Evolutionary conservation across 2,888 invertebrate species (phyloP).

Genomic region (Hydroisotoma schaefferi): DNA sequence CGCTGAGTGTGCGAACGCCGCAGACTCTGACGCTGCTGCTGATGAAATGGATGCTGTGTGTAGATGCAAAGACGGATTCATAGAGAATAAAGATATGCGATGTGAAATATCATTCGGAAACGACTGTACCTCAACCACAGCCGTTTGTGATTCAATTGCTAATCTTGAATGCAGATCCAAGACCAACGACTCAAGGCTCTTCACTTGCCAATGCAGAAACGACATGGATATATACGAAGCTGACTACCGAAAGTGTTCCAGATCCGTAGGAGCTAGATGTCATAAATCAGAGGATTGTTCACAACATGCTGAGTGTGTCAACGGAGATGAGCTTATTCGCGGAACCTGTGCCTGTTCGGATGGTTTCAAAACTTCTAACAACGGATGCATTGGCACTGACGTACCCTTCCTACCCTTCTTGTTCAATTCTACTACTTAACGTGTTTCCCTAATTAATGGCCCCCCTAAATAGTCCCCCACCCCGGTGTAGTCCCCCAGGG

Average conservation of each 20-base stretch:
- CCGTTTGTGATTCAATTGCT: neutral
- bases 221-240: conserved; percentile 13
- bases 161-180: neutral
- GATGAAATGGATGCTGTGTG: neutral
- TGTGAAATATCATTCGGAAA: neutral
- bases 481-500: too few relatives aligned
- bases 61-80: neutral
- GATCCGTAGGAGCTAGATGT: conserved; percentile 2
- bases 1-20: neutral
- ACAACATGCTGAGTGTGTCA: conserved; percentile 4
- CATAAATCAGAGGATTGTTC: conserved; percentile 6
- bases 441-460: too few relatives aligned
- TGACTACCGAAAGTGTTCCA: conserved; percentile 3
- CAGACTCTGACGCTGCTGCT: too few relatives aligned
- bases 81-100: neutral
- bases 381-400: too few relatives aligned
- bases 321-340: neutral
- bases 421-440: too few relatives aligned
- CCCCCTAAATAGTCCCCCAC: too few relatives aligned
- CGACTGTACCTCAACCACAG: neutral
- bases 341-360: conserved; percentile 10
- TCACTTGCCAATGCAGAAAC: conserved; percentile 15
- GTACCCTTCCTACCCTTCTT: too few relatives aligned
- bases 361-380: too few relatives aligned
- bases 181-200: too few relatives aligned